A percentile compares a stretch with the other conserved stretches of the same genome.
These are phyloP conservation scores for human DNA, from an alignment of 2,113 vertebrate genomes.

Conservation along the genomic window GRCh38 chr4:147612001-147612500, in stretches of 20 bases:
- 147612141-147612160: background rate
- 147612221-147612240: background rate
- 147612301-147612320: background rate
- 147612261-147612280: background rate
- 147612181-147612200: background rate
- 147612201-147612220: background rate
- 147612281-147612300: background rate
- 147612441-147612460: background rate
- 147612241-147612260: background rate
- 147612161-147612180: background rate
- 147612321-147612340: background rate
- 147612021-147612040: conserved; percentile 40
- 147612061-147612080: background rate
- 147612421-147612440: background rate
- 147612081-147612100: conserved; percentile 29
- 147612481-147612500: background rate
- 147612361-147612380: background rate
- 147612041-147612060: background rate
- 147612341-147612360: background rate
- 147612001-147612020: background rate
- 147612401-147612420: background rate
- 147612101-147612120: background rate
- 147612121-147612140: background rate
- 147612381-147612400: background rate
- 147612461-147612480: conserved; percentile 18